Evolutionary conservation across 2,113 vertebrate genomes (phyloP).

Genomic region (Bombycilla garrulus): DNA sequence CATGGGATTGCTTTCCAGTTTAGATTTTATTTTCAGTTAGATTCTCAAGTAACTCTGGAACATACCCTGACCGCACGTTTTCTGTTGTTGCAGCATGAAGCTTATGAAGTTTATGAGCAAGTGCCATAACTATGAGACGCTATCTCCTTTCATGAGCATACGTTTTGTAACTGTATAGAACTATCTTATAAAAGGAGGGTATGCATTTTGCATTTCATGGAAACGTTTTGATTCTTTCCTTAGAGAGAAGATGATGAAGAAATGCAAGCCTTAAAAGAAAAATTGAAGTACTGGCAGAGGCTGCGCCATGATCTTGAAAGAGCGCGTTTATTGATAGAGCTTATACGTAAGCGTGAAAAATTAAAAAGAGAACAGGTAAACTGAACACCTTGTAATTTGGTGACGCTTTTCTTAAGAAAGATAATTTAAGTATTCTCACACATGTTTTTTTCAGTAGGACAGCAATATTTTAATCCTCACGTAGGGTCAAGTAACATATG

Average conservation of each 20-base stretch:
- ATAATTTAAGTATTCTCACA: not conserved
- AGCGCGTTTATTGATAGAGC: conserved; percentile 89
- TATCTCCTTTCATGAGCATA: not conserved
- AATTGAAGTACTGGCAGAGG: conserved; percentile 94
- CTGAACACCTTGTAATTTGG: not conserved
- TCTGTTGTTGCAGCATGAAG: not conserved
- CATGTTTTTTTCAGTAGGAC: not conserved
- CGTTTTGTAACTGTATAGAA: not conserved
- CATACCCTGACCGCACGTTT: not conserved
- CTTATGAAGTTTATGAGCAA: not conserved
- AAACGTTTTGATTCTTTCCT: not conserved
- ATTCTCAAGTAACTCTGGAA: not conserved
- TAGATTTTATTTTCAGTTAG: not conserved
- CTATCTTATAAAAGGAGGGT: not conserved
- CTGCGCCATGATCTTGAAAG: conserved; percentile 94
- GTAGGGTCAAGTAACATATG: fast-evolving
- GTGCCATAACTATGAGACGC: fast-evolving
- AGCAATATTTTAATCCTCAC: not conserved
- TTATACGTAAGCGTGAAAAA: conserved; percentile 96
- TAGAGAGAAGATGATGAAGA: conserved; percentile 89
- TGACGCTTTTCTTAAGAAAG: not conserved
- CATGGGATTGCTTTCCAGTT: not conserved
- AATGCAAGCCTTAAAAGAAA: conserved; percentile 89
- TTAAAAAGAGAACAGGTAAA: conserved; percentile 95
- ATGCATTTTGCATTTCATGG: not conserved